Percentiles rank a stretch among this genome's conserved stretches.
Evolutionary conservation across 1,140 invertebrate genomes (phyloP).

Genomic region (Melanaphis sacchari): DNA sequence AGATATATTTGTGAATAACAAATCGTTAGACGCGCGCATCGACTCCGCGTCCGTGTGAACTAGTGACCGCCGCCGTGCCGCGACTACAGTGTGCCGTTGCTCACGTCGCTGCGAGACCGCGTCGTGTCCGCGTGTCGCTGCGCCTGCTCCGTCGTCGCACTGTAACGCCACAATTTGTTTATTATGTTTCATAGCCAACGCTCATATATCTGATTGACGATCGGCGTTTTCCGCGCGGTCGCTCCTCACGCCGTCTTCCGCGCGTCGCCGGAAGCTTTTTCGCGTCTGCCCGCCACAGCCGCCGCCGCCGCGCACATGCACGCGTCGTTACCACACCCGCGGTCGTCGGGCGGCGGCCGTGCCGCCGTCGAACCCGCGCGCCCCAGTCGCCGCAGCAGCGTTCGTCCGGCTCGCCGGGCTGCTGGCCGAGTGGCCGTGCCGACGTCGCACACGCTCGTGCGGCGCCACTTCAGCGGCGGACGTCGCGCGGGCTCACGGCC

Average conservation of each 20-base stretch:
- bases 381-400: not conserved
- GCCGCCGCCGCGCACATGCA: not conserved
- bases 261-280: not conserved
- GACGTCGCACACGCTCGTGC: not conserved
- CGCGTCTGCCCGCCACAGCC: too few relatives aligned
- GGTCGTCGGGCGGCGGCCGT: not conserved
- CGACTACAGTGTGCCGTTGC: not conserved
- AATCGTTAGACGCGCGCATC: slow-evolving; percentile 51
- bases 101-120: not conserved
- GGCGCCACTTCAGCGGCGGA: not conserved
- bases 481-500: not conserved
- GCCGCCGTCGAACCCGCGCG: not conserved
- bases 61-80: slow-evolving; percentile 32
- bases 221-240: not conserved
- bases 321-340: not conserved
- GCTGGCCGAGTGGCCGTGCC: not conserved
- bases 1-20: slow-evolving; percentile 44
- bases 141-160: not conserved
- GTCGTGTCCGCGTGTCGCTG: not conserved
- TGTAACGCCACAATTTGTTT: too few relatives aligned
- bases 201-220: too few relatives aligned
- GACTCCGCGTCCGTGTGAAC: not conserved
- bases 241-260: not conserved
- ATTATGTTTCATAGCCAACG: too few relatives aligned
- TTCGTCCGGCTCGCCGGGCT: not conserved